Evolutionary conservation across 2,113 vertebrate species (phyloP), one percentile per base, ranked within the genome.

Genomic region (Etia nguti): DNA sequence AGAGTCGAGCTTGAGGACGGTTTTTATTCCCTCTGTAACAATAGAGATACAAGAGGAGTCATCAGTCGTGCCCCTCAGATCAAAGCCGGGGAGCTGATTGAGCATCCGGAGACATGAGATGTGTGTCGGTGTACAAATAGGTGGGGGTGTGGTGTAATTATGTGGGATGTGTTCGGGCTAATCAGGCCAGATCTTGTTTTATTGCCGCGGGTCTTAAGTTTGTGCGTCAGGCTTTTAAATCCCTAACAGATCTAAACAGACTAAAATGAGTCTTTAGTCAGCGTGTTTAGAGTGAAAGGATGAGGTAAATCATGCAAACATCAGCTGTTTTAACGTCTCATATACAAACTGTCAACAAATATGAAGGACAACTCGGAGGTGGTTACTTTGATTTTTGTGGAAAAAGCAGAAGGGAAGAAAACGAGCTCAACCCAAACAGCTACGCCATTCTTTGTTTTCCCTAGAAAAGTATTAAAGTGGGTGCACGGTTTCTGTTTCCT

Each of bases 1-100:
- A 80, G 0, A 57, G 36, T 29, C 3, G 0, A 80, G 13, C 52
- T 20, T 10, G 6, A 16, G 34, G n/a, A 11, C 2, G 4, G 0
- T 5, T 18, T 80, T 18, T 29, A 57, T 18, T 34, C n/a, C 31
- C 50, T 80, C 34, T 3, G 22, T 4, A 41, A 80, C 79, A 20
- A 56, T 3, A 43, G 0, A 56, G 9, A 3, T 5, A 56, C 34
- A 26, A 24, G 1, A 57, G 0, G n/a, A 80, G 52, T 0, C 4
- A 12, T 38, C 20, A 2, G 52, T 26, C 34, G 9, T 18, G 31
- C 13, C 31, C 29, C 2, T 12, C 52, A 38, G 34, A 57, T 56
- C n/a, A 80, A 56, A 57, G 52, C 9, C 6, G 18, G 52, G 52
- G 31, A 56, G 77, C n/a, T 56, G 22, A 57, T 24, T 29, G 54